Evolutionary conservation across 2,113 vertebrate genomes (phyloP), one percentile per base, ranked within the genome.

Genomic region (Notiomystis cincta): DNA sequence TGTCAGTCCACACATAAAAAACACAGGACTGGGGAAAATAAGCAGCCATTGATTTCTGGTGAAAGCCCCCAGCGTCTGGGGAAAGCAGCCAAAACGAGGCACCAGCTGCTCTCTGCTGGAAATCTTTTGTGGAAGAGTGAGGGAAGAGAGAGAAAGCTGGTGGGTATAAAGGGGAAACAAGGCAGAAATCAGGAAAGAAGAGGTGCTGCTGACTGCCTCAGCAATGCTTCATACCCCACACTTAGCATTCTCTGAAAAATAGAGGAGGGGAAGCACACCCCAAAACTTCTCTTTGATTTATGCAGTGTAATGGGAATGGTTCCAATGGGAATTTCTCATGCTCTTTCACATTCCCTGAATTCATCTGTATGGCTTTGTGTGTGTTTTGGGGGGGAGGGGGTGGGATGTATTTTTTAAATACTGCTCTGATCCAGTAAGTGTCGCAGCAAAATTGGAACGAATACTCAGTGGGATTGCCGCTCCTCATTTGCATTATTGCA

Each of bases 61-160:
- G 97, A 98, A 98, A 98, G 95, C 95, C 94, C 40, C 70, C 50
- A 79, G 92, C 96, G 92, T 89, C 96, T 87, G 93, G 97, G 98
- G 98, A 98, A 98, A 96, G 95, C 95, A 95, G 98, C 98, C 98
- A 98, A 97, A 97, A 92, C 2, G 79, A 96, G 93, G 84, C 96
- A 98, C 98, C 98, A 98, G 98, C 98, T 98, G 98, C 97, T 98
- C 98, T 95, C 97, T 97, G 98, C 97, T 98, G 98, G 98, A 98
- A 97, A 92, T 96, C 97, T 97, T 98, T 98, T 98, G 98, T 98
- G 96, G 95, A 96, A 82, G 56, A 94, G 76, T 85, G 73, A 97
- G 95, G 95, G 89, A 79, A 95, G 89, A 77, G 75, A 70, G 91
- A 93, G 93, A 98, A 97, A 97, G 90, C 95, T 96, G 95, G 90